Conservation (phyloP, 2,888 invertebrate species). For the Torymus tubicola region DNA sequence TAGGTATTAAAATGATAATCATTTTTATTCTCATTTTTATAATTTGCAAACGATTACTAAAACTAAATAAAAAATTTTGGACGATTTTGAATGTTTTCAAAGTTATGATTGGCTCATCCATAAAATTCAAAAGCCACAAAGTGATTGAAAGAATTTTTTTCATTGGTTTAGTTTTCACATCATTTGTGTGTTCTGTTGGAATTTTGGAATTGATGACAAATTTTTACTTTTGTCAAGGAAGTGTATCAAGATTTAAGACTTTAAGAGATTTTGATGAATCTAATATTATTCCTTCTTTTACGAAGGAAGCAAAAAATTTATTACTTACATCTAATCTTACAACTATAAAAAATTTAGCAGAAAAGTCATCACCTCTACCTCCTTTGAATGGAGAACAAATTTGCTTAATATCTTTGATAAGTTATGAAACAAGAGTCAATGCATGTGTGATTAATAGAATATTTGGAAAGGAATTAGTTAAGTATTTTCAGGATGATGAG, state of each 20-base stretch:
- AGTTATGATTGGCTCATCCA: not conserved
- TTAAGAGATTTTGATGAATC: constrained; percentile 5
- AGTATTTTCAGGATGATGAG: not conserved
- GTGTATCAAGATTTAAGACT: not conserved
- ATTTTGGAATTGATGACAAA: not conserved
- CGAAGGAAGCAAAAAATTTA: not conserved
- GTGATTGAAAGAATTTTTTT: constrained; percentile 1
- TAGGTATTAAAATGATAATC: not conserved
- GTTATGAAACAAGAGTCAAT: not conserved
- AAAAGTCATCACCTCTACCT: not conserved
- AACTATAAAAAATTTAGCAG: not conserved
- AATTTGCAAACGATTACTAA: not conserved
- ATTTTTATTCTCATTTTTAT: not conserved
- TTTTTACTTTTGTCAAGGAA: not conserved
- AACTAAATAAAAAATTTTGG: constrained; percentile 1
- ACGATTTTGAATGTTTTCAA: constrained; percentile 1
- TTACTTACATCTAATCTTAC: not conserved
- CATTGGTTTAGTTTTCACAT: not conserved
- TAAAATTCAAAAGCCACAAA: not conserved
- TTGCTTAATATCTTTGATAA: not conserved
- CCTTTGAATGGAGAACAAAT: not conserved
- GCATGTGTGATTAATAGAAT: not conserved
- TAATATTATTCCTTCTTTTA: not conserved
- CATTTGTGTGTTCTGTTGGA: not conserved
- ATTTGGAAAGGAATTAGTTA: not conserved